Base-by-base conservation (phyloP, 2,888 invertebrate genomes). In the Camponotus fellah region DNA sequence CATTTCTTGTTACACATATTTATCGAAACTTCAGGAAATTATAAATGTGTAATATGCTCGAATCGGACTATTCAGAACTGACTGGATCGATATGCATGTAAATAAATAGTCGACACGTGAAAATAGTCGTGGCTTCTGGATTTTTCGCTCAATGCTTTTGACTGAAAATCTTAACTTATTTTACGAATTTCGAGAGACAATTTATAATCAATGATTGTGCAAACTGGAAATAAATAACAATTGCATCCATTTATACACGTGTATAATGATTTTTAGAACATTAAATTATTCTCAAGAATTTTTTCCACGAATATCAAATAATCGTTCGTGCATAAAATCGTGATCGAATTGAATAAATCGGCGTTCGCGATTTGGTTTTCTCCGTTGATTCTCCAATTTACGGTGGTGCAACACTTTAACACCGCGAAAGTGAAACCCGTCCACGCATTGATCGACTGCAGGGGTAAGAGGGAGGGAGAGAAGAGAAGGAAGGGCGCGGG, bases 391-490 rank as follows among this genome's bases (percentile, higher is more conserved):
- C 79, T 81, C 85, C 83, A 83, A 90, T 90, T 87, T 89, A 85
- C 91, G 89, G 89, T 91, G 91, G 91, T 91, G 93, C 93, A 94
- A 90, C 93, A 92, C 93, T 94, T 94, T 93, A 93, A 93, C 94
- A 94, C 91, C 92, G 94, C 94, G 94, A 95, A 95, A 95, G 95
- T 95, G 95, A 95, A 95, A 95, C 93, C 94, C 94, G 93, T 93
- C 92, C 92, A 93, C 94, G 94, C 94, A 94, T 95, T 94, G 94
- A 94, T 94, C 94, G 94, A 93, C 95, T 95, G 95, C 95, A 92
- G 92, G 92, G 90, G 90, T 53, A 89, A 85, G 89, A 83, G 88
- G 79, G 88, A 81, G 90, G 76, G 84, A 82, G 95, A 94, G 94
- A 94, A 95, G 95, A 94, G 95, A 95, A 95, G 95, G 95, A 95